phyloP scores from a whole-genome alignment of 2,888 invertebrate species.

The Anagyrus pseudococci region DNA sequence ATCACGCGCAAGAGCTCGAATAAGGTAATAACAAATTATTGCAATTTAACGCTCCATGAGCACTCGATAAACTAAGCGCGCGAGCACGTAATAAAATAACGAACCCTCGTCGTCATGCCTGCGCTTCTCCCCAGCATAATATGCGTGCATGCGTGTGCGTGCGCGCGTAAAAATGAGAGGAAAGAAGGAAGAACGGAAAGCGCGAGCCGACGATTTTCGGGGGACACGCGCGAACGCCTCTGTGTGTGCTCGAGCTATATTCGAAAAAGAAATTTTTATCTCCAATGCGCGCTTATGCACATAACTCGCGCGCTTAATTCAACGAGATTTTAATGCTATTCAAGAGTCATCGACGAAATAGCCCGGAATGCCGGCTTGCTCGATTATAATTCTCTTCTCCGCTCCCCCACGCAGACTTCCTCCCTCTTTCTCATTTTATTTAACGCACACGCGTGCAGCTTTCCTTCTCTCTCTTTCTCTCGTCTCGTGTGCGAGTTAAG shows the following conservation, averaged over 20 bases:
- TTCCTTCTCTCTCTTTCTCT: background rate
- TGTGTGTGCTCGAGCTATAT: too few species aligned
- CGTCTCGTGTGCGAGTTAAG: background rate
- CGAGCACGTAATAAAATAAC: background rate
- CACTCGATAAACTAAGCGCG: background rate
- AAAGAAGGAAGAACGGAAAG: background rate
- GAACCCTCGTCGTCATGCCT: background rate
- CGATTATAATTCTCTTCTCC: slow-evolving; percentile 25
- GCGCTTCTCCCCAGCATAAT: too few species aligned
- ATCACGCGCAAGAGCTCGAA: too few species aligned
- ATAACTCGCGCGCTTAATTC: slow-evolving; percentile 35
- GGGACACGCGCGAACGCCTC: background rate
- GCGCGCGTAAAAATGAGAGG: background rate
- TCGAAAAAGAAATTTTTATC: slow-evolving; percentile 30
- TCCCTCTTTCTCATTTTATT: background rate
- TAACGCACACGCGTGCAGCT: slow-evolving; percentile 10
- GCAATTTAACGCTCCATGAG: background rate
- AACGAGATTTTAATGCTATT: slow-evolving; percentile 37
- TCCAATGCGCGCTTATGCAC: background rate
- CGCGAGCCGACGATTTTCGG: background rate
- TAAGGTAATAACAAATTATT: background rate
- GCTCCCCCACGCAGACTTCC: too few species aligned
- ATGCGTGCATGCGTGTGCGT: background rate
- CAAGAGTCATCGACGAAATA: slow-evolving; percentile 38
- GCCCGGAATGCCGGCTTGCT: slow-evolving; percentile 31